Evolutionary conservation across 2,797 vertebrate genomes (phyloP), one percentile per base, ranked within the genome.

Genomic region (Peromyscus melanophrys): DNA sequence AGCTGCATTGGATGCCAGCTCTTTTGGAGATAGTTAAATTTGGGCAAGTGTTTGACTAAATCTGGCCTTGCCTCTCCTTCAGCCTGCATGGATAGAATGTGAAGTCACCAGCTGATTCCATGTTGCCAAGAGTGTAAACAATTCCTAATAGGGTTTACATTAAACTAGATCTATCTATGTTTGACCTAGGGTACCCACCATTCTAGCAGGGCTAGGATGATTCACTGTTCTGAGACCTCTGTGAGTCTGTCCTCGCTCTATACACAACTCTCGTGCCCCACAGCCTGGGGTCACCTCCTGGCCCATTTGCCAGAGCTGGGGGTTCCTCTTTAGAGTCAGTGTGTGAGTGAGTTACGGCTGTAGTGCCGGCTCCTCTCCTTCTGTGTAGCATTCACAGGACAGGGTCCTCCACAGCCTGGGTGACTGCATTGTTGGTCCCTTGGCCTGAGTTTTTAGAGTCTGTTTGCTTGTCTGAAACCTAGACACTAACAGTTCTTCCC

Each of bases 31-130:
- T 2, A 31, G 21, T 61, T 55, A 92, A 65, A 63, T 57, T 29
- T 63, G 29, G 57, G 27, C 85, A 55, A 80, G 65, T 34, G 21
- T 77, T 83, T 55, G 75, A 87, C 90, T 82, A 78, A 89, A 77
- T 90, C 69, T 86, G 92, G 63, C 77, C 31, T 89, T 85, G 84
- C 71, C 67, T 85, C 92, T 84, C 61, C 86, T 67, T 86, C 67
- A 75, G 81, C 46, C 52, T 83, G 34, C 73, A 0, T 93, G 85
- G 73, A 86, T 93, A 71, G 29, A 52, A 40, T 86, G 31, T 95
- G 82, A 92, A 19, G 49, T 96, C 92, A 94, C 73, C 61, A 59
- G 12, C 69, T 57, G 40, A 86, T 75, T 89, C 77, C 43, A 9
- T 61, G 87, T 87, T 55, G 71, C 63, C 19, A 4, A 67, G 96